Evolutionary conservation across 2,888 invertebrate genomes (phyloP), one percentile per base, ranked within the genome.

Genomic region (Diloba caeruleocephala): DNA sequence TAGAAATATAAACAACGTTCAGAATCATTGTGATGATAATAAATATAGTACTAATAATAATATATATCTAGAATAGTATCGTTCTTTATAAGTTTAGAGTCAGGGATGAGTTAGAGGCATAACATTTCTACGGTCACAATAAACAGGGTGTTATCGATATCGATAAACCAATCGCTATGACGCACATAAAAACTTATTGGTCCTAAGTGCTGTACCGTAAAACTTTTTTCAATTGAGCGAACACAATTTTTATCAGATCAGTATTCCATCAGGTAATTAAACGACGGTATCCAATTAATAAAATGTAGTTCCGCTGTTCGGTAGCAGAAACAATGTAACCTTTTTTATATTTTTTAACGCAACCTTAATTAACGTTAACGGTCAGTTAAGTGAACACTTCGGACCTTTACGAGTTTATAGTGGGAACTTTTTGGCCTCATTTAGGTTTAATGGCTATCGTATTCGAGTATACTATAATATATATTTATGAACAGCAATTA

Each of bases 231-330:
- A 67, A 63, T 63, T 67, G 52, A 61, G 63, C 51, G 57, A 50
- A 57, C 54, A 58, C n/a, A n/a, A n/a, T 69, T 75, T 77, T 83
- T 82, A 79, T 82, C 84, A 66, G 82, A 82, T 84, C 77, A 70
- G 74, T 78, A 71, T 75, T 76, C 75, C 78, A 81, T 81, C 79
- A 74, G 81, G 84, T 90, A 90, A 91, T 90, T 89, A 89, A 89
- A 87, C 82, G 80, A 78, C 82, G 81, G 80, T 79, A 74, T 82
- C 85, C 90, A 92, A 92, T 92, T 91, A 90, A 90, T 88, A 76
- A 87, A 90, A 89, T 87, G 89, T 88, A 85, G 81, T 86, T 86
- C 78, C 80, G 77, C 78, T 67, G 69, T 57, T 67, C 74, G 52
- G 72, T 71, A 74, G 72, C 60, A 36, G 73, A 80, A 86, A 90